Base-by-base conservation (phyloP, 2,888 invertebrate genomes). In the Coleophora flavipennella region DNA sequence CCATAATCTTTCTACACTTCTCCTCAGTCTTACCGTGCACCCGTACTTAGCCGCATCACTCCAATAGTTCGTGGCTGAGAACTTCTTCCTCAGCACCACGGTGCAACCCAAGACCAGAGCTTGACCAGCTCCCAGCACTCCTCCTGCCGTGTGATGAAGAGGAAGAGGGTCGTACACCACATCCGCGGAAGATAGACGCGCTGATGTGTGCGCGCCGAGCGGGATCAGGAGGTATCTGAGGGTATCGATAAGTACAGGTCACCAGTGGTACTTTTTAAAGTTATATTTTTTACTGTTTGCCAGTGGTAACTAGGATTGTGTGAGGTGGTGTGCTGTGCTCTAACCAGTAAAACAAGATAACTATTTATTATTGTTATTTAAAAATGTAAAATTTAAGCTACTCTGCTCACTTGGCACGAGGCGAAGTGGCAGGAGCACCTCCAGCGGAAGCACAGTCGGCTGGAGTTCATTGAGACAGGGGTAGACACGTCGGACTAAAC, bases 61-160 rank as follows among this genome's bases (percentile, higher is more conserved):
- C 96, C 97, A 99, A 72, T 96, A 99, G 53, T 92, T 91, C 1
- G 92, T 90, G 0, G 97, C 98, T 0, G 97, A 97, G 78, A 99
- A 99, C 70, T 97, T 98, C 60, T 89, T 91, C 48, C 94, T 86
- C 35, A 99, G 71, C 0, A 91, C 96, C 26, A 95, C 90, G 0
- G 95, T 91, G 38, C 90, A 87, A 6, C 97, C 97, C 60, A 85
- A 86, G 20, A 90, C 71, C n/a, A 92, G 51, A 0, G 91, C 88
- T 59, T 92, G 92, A 0, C 96, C 94, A 2, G 91, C 88, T 1
- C 95, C 95, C 10, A 96, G 78, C 35, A 95, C 89, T 0, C 97
- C 96, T 1, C 97, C 97, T 0, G 96, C 94, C 0, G 95, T 92
- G 64, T 99, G 99, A 61, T 99, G 98, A 0, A 99, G 86, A 0